Base-by-base conservation (phyloP, 2,797 vertebrate species). In the Micromesistius poutassou region DNA sequence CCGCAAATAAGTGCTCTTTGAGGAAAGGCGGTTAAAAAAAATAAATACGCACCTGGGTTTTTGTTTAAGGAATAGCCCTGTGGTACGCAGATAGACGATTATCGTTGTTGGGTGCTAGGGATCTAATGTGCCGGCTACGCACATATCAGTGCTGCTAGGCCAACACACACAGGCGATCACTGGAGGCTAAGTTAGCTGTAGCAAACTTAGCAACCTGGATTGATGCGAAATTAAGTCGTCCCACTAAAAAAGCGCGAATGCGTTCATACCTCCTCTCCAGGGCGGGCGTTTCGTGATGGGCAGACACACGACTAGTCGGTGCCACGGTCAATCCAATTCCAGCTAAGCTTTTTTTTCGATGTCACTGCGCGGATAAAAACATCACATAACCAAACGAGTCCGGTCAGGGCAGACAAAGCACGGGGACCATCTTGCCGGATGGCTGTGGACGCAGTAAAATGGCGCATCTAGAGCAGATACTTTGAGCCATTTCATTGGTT, bases 341-440 rank as follows among this genome's bases (percentile, higher is more conserved):
- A 42, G n/a, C 19, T 62, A 28, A 68, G 10, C 66, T 28, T 22
- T 22, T 8, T 75, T 81, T 81, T 68, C 75, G 81, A 71, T 78
- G 80, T 22, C 30, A 13, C 35, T 30, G 71, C 82, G 75, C 78
- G 74, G n/a, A 83, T n/a, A 81, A 28, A 72, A 77, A 72, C 46
- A 19, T 28, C 71, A 82, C 89, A 83, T 75, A 74, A 71, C 76
- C 84, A 84, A 89, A 90, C 80, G 87, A 89, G 87, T 93, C 90
- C 80, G 85, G 85, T 90, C 86, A 87, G 87, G 80, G 82, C 55
- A 95, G 92, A 95, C 94, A 95, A 95, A 95, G 94, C 94, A 81
- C 87, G 79, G 92, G 92, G 91, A 94, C 95, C 94, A 95, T 95
- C 94, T 95, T 95, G 91, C 93, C 93, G 93, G 95, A 95, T 93